A percentile compares a stretch with the other conserved stretches of the same genome.
Conservation (phyloP, 1,140 invertebrate genomes). For the Thaumetopoea pityocampa region DNA sequence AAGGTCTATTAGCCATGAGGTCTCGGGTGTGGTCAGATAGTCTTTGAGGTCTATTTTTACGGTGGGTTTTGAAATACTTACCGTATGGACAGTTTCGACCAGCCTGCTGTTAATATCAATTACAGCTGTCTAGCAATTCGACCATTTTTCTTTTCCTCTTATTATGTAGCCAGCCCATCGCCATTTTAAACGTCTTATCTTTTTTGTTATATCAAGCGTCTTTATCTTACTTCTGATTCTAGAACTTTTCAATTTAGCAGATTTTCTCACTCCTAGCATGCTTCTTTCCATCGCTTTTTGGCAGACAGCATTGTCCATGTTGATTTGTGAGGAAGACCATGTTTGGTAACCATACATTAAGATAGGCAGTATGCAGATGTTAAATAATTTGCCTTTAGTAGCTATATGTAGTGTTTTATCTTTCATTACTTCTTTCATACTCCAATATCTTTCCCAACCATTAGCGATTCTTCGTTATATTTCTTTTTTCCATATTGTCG, state of each 20-base stretch:
- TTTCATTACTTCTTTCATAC: slow-evolving; percentile 16
- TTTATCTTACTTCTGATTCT: slow-evolving; percentile 19
- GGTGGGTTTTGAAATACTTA: too few relatives aligned
- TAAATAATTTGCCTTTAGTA: slow-evolving; percentile 9
- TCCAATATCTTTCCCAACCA: slow-evolving; percentile 8
- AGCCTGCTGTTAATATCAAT: too few relatives aligned
- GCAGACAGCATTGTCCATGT: slow-evolving; percentile 1
- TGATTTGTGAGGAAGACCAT: background rate
- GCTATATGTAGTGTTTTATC: slow-evolving; percentile 2
- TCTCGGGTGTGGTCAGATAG: too few relatives aligned
- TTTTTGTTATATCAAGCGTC: background rate
- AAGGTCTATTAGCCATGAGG: too few relatives aligned
- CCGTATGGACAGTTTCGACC: too few relatives aligned
- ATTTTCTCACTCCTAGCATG: slow-evolving; percentile 6
- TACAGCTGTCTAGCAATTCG: too few relatives aligned
- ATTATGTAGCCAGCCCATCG: too few relatives aligned
- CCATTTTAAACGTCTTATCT: background rate
- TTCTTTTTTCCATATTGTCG: slow-evolving; percentile 14
- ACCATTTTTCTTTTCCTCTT: too few relatives aligned
- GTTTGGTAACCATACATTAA: slow-evolving; percentile 13
- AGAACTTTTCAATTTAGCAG: slow-evolving; percentile 12
- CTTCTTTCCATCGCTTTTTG: slow-evolving; percentile 12
- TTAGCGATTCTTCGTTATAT: slow-evolving; percentile 11
- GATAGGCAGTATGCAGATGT: slow-evolving; percentile 9
- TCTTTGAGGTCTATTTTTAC: too few relatives aligned